Conservation (phyloP, 2,888 invertebrate genomes). For the Auanema sp. region DNA sequence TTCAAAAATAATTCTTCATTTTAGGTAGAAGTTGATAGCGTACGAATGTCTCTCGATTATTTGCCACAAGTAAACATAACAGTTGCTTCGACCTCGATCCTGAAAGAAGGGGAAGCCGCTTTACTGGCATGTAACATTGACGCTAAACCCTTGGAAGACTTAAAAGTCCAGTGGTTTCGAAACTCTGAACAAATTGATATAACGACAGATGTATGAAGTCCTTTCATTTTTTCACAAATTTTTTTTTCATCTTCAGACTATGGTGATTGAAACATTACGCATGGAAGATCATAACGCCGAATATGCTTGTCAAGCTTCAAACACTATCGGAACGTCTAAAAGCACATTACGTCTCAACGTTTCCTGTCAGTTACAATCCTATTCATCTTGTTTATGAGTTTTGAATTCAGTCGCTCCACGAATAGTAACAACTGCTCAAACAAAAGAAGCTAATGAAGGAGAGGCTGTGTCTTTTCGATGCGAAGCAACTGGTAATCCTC, state of each 20-base stretch:
- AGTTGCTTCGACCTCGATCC: conserved; percentile 35
- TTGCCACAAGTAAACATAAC: conserved; percentile 53
- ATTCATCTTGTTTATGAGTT: not conserved
- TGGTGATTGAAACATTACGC: conserved; percentile 49
- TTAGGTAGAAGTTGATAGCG: conserved; percentile 46
- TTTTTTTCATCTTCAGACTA: conserved; percentile 36
- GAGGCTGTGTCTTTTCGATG: conserved; percentile 53
- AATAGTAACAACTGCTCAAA: conserved; percentile 53
- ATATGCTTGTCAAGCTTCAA: conserved; percentile 49
- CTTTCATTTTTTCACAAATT: not conserved
- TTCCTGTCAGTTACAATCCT: conserved; percentile 40
- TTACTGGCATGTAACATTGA: conserved; percentile 55
- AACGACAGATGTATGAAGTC: conserved; percentile 41
- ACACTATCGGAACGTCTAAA: conserved; percentile 48
- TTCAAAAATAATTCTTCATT: conserved; percentile 5
- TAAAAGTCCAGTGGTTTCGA: conserved; percentile 49
- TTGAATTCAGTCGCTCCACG: conserved; percentile 48
- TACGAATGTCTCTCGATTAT: conserved; percentile 49
- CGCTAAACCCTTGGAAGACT: conserved; percentile 54
- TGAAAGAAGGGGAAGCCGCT: conserved; percentile 55
- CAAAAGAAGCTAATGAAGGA: conserved; percentile 53
- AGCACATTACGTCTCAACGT: conserved; percentile 48
- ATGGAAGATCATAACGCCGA: conserved; percentile 57
- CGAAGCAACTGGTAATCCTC: conserved; percentile 55
- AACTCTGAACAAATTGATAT: conserved; percentile 37